Evolutionary conservation across 2,888 invertebrate genomes (phyloP), one percentile per base, ranked within the genome.

Genomic region (Ischnura elegans): DNA sequence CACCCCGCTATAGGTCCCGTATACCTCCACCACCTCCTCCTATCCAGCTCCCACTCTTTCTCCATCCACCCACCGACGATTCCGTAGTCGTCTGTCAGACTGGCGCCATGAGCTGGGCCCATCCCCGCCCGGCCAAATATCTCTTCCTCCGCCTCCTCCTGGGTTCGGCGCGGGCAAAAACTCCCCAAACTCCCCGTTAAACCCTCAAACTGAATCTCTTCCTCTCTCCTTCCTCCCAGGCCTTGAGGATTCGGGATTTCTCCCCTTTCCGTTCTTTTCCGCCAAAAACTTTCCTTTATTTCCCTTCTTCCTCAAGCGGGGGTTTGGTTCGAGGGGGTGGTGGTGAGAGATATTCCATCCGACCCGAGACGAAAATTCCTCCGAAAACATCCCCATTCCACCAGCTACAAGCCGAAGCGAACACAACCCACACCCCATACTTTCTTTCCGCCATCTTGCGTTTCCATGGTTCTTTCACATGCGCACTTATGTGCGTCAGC

Each of bases 11-110:
- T n/a, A 8, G n/a, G n/a, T 61, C 85, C 45, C 85, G 42, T 85
- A 1, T 19, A 51, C 45, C 6, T 0, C 85, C n/a, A n/a, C 87
- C 61, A 25, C 51, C 55, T 19, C 51, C 87, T 5, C 87, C 47
- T 47, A 84, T 29, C 85, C 87, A n/a, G n/a, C n/a, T n/a, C n/a
- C n/a, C n/a, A n/a, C n/a, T n/a, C 10, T 25, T 36, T 13, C 76
- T 3, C 87, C 51, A 0, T 25, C 85, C 51, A 21, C 29, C 47
- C 42, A 6, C 55, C 55, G 66, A 61, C 90, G 25, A 90, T 90
- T 90, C 90, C 55, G 42, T 90, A 90, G 90, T 90, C 90, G 90
- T 90, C 90, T 90, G 90, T 90, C 90, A 66, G 90, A 43, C 90
- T 90, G 90, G 90, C 90, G 90, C 90, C 90, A 61, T 43, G 0